Conservation (phyloP, 2,888 invertebrate species). For the Nebria salina region DNA sequence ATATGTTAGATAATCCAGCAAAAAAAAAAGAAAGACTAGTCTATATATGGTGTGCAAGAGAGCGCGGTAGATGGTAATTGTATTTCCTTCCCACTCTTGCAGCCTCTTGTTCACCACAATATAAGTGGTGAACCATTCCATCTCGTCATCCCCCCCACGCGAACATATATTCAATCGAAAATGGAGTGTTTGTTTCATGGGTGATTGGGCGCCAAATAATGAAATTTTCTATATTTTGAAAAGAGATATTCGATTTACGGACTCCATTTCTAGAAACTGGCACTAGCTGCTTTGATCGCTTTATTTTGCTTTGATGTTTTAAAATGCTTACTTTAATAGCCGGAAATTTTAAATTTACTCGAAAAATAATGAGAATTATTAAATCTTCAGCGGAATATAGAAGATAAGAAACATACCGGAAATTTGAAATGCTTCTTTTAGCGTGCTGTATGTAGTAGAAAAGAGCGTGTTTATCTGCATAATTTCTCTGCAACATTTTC, state of each 20-base stretch:
- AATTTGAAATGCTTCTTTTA: no score
- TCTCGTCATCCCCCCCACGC: neutral
- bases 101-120: neutral
- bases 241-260: neutral
- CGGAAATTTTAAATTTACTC: no score
- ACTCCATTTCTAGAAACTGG: neutral
- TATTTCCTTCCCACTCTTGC: neutral
- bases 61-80: neutral
- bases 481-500: no score
- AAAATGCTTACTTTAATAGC: no score
- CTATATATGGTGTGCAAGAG: neutral
- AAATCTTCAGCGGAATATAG: no score
- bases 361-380: no score
- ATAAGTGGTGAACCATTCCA: neutral
- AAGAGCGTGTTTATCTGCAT: no score
- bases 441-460: no score
- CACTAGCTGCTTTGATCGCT: neutral
- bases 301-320: neutral
- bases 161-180: constrained; percentile 22
- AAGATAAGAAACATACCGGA: no score
- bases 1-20: neutral
- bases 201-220: constrained; percentile 28
- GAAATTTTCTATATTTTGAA: constrained; percentile 23
- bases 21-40: neutral
- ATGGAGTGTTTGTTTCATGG: constrained; percentile 31